phyloP scores from a whole-genome alignment of 2,113 vertebrate species.

The Galemys pyrenaicus region DNA sequence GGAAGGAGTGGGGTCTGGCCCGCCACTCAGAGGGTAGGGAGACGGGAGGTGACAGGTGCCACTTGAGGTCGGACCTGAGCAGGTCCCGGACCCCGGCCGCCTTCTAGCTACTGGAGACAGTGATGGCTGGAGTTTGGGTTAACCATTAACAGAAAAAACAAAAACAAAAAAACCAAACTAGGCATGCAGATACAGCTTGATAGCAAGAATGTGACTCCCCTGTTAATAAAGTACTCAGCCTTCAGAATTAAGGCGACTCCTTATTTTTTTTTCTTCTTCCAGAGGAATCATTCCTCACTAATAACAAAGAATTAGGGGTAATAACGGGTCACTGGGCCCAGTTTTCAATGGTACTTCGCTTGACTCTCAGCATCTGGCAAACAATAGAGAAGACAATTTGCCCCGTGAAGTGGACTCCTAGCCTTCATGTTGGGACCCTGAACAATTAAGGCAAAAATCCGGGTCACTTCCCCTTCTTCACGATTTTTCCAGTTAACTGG shows the following conservation, averaged over 20 bases:
- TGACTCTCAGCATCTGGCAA: not conserved
- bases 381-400: conserved; percentile 37
- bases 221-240: conserved; percentile 57
- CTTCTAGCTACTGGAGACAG: not conserved
- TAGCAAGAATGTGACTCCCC: conserved; percentile 60
- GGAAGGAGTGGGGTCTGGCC: not conserved
- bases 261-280: conserved; percentile 3
- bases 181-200: conserved; percentile 33
- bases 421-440: conserved; percentile 20
- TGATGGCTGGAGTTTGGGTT: conserved; percentile 55
- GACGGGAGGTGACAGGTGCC: not conserved
- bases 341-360: conserved; percentile 26
- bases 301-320: conserved; percentile 51
- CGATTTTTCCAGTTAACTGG: not conserved
- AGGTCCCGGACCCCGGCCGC: not conserved
- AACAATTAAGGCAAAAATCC: conserved; percentile 19
- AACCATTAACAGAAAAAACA: conserved; percentile 61
- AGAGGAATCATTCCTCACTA: conserved; percentile 35
- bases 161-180: not conserved
- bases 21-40: not conserved
- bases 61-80: not conserved
- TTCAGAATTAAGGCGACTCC: conserved; percentile 41
- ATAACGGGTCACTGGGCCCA: not conserved
- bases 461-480: conserved; percentile 3
- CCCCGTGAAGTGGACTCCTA: not conserved